Percentiles rank a stretch among this genome's conserved stretches.
phyloP scores from a whole-genome alignment of 2,797 vertebrate genomes.

The Hypotaenidia okinawae region DNA sequence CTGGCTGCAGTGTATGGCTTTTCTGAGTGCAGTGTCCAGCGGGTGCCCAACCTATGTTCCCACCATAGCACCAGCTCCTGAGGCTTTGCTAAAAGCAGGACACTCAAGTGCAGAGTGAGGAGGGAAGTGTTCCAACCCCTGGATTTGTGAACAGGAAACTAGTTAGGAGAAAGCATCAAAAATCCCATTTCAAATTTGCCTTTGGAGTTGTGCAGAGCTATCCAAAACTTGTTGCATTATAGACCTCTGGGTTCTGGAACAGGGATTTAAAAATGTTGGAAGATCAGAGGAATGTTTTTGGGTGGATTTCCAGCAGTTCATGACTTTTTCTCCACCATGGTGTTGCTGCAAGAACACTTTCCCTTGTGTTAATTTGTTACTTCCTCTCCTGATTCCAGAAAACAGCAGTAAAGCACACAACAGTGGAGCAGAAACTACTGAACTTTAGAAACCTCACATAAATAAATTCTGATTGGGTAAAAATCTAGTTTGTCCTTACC shows the following conservation, averaged over 20 bases:
- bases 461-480: neutral
- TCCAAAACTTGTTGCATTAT: neutral
- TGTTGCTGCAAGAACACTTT: conserved; percentile 26
- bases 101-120: neutral
- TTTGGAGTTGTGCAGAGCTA: neutral
- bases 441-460: neutral
- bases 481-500: neutral
- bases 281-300: neutral
- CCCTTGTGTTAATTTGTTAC: conserved; percentile 56
- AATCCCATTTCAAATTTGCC: neutral
- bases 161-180: neutral
- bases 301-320: conserved; percentile 38
- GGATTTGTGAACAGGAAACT: neutral
- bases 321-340: neutral
- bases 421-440: neutral
- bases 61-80: neutral
- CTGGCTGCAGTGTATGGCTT: neutral
- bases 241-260: neutral
- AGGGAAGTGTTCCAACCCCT: neutral
- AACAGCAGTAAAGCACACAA: conserved; percentile 37
- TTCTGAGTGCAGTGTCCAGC: rapidly evolving
- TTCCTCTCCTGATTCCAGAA: conserved; percentile 50
- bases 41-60: neutral
- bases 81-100: neutral
- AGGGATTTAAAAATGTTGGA: neutral